Evolutionary conservation across 2,888 invertebrate species (phyloP).

Genomic region (Aspidiotus destructor): DNA sequence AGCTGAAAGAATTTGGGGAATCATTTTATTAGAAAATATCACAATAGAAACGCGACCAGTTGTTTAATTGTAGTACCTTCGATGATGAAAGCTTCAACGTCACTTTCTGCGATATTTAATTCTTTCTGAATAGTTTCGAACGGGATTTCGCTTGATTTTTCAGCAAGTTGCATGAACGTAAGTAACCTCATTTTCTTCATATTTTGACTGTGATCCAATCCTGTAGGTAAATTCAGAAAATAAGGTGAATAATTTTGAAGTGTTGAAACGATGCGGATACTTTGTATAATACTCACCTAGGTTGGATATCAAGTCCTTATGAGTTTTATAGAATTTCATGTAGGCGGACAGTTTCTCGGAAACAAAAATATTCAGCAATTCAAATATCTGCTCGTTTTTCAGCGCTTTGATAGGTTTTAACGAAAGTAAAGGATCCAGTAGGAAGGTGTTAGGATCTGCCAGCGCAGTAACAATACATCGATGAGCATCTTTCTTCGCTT

Average conservation of each 20-base stretch:
- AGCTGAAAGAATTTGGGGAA: conserved; percentile 46
- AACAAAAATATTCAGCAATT: conserved; percentile 87
- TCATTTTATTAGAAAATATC: background rate
- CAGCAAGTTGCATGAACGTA: conserved; percentile 96
- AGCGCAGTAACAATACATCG: conserved; percentile 91
- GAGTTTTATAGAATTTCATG: conserved; percentile 79
- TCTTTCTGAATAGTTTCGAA: conserved; percentile 82
- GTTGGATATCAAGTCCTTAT: conserved; percentile 75
- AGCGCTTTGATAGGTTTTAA: conserved; percentile 90
- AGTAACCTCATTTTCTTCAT: conserved; percentile 93
- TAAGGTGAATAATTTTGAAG: background rate
- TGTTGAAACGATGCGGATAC: background rate
- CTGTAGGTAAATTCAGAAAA: conserved; percentile 41
- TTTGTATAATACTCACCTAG: conserved; percentile 41
- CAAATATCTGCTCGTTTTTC: conserved; percentile 90
- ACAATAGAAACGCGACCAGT: background rate
- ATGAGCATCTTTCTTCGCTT: conserved; percentile 92
- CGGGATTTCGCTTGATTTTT: conserved; percentile 82
- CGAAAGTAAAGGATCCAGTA: conserved; percentile 85
- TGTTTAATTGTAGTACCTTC: conserved; percentile 54
- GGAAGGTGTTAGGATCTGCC: conserved; percentile 88
- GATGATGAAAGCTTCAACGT: conserved; percentile 94
- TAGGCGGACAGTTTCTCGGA: conserved; percentile 89
- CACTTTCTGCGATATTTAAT: conserved; percentile 72
- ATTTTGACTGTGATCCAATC: conserved; percentile 86